Evolutionary conservation across 2,888 invertebrate genomes (phyloP).

Genomic region (Phaonia tiefii): DNA sequence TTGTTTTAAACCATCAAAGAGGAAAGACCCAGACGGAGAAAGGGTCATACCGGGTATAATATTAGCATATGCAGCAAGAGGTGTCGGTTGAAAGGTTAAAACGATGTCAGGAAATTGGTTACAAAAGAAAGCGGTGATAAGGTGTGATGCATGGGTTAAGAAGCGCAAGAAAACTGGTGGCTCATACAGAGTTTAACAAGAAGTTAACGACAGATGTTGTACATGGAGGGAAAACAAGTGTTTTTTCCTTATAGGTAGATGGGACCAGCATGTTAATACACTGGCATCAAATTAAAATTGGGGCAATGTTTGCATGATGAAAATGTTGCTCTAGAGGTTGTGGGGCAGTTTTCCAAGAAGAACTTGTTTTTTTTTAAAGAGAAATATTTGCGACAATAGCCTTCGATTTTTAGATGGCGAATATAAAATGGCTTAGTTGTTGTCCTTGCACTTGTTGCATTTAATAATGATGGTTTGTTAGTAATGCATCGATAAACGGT

Average conservation of each 20-base stretch:
- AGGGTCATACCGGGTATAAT: not conserved
- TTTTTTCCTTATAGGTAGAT: not conserved
- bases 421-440: too few species aligned
- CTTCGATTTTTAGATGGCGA: too few species aligned
- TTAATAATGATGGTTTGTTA: too few species aligned
- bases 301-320: too few species aligned
- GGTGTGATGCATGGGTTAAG: not conserved
- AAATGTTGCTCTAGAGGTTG: too few species aligned
- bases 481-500: too few species aligned
- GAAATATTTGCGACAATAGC: too few species aligned
- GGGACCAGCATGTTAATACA: too few species aligned
- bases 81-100: constrained; percentile 15
- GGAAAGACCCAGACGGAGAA: not conserved
- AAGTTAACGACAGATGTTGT: not conserved
- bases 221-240: not conserved
- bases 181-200: not conserved
- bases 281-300: too few species aligned
- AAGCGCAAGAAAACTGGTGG: not conserved
- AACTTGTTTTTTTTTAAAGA: too few species aligned
- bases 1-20: not conserved
- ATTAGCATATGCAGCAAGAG: constrained; percentile 22
- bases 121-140: not conserved
- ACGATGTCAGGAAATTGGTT: constrained; percentile 31
- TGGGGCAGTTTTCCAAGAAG: too few species aligned
- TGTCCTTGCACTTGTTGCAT: too few species aligned